Evolutionary conservation across 2,113 vertebrate species (phyloP).

Genomic region (Trogon melanurus): DNA sequence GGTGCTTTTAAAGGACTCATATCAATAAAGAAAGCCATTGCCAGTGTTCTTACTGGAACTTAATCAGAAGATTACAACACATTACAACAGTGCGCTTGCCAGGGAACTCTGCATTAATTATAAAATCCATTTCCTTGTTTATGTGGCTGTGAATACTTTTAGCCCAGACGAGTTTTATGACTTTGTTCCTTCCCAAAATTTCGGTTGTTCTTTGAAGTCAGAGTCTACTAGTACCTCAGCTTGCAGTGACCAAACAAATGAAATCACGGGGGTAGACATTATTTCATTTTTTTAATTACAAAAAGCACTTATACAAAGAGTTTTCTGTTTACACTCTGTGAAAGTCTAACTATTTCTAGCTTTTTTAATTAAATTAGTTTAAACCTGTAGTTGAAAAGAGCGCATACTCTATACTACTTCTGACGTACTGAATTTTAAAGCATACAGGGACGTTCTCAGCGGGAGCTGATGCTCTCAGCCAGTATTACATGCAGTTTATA

Average conservation of each 20-base stretch:
- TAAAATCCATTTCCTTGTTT: conserved; percentile 57
- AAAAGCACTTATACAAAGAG: background rate
- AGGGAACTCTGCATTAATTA: conserved; percentile 66
- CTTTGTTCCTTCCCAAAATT: conserved; percentile 26
- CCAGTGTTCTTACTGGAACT: conserved; percentile 54
- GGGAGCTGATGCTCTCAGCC: background rate
- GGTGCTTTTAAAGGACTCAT: background rate
- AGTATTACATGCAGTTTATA: background rate
- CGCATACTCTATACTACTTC: background rate
- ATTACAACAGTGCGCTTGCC: conserved; percentile 41
- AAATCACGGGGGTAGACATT: background rate
- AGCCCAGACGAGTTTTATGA: conserved; percentile 30
- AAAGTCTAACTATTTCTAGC: background rate
- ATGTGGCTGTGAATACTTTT: conserved; percentile 41
- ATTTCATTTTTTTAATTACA: background rate
- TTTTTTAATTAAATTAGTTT: background rate
- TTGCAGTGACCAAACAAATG: background rate
- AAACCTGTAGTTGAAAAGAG: background rate
- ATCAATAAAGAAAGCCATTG: background rate
- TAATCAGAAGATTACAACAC: conserved; percentile 53
- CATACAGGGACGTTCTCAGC: background rate
- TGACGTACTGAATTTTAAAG: background rate
- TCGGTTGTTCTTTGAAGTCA: background rate
- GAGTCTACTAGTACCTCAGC: background rate
- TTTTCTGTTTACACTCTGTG: background rate